Evolutionary conservation across 2,888 invertebrate genomes (phyloP), one percentile per base, ranked within the genome.

Genomic region (Uloborus plumipes): DNA sequence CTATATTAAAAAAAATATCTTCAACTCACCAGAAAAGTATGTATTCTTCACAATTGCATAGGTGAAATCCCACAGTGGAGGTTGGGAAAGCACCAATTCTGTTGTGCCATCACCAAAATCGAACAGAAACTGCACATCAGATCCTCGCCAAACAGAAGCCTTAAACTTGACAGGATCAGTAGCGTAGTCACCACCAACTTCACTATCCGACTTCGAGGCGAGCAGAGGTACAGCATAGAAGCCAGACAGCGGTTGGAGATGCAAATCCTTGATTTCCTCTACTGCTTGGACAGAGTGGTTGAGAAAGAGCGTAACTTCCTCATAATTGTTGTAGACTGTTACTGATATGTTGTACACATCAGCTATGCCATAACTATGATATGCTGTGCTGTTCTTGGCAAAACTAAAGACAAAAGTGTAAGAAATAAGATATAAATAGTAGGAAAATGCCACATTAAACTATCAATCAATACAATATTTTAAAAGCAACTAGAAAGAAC

Each of bases 51-150:
- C 83, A 61, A 47, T 67, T 4, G 75, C 83, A 62, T 62, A 69
- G 0, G 83, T 72, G 14, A 79, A 49, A 47, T 79, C 75, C 66
- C 71, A 73, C 16, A 62, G 61, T 72, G 76, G 79, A 0, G 79
- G 59, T 14, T 69, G 65, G 49, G 80, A 79, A 26, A 65, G 26
- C 6, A 87, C 86, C 26, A 80, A 66, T 53, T 82, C 31, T 9
- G 55, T 70, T 6, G 72, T 64, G 1, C 88, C 88, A 85, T 88
- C 88, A n/a, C 88, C 88, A 86, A 87, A 88, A 81, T 88, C 87
- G 86, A 88, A 88, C 20, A 85, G 55, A 85, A 88, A 89, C 3
- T 61, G 83, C 13, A 88, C 87, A 84, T 88, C 87, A 7, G 88
- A 87, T 50, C 88, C 88, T 71, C 85, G 81, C 18, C 84, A 73